phyloP scores from a whole-genome alignment of 1,140 invertebrate species.

The Zaprionus taronus region DNA sequence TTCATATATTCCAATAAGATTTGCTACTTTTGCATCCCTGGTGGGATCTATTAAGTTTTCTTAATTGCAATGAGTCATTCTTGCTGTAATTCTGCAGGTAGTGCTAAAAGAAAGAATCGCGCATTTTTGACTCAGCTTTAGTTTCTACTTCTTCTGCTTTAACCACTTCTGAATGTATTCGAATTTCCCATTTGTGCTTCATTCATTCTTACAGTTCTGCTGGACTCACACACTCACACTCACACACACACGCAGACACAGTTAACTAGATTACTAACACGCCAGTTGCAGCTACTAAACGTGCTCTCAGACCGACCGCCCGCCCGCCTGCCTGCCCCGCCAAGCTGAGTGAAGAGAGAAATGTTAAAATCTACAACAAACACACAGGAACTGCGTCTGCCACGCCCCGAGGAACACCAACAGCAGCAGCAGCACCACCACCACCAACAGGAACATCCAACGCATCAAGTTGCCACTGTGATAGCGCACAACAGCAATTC shows the following conservation, averaged over 20 bases:
- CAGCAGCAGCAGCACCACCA: conserved; percentile 44
- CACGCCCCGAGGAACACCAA: conserved; percentile 74
- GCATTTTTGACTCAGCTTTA: background rate
- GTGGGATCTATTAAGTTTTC: background rate
- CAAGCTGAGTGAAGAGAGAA: conserved; percentile 52
- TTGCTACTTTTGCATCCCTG: background rate
- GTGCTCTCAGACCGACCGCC: conserved; percentile 13
- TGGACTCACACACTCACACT: background rate
- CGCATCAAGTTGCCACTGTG: conserved; percentile 67
- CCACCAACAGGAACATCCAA: conserved; percentile 51
- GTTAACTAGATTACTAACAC: conserved; percentile 1
- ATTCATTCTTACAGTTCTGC: conserved; percentile 2
- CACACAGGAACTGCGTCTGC: conserved; percentile 83
- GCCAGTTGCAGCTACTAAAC: conserved; percentile 18
- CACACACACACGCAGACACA: background rate
- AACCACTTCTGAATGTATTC: background rate
- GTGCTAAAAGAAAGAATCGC: background rate
- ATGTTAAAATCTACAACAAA: conserved; percentile 82
- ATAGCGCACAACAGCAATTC: conserved; percentile 60
- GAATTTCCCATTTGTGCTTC: background rate
- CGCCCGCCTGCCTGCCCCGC: conserved; percentile 19
- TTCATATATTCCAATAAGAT: background rate
- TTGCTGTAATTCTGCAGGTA: background rate
- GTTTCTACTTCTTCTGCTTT: background rate
- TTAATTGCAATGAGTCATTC: background rate